Evolutionary conservation across 2,888 invertebrate genomes (phyloP).

Genomic region (Synanthedon andrenaeformis): DNA sequence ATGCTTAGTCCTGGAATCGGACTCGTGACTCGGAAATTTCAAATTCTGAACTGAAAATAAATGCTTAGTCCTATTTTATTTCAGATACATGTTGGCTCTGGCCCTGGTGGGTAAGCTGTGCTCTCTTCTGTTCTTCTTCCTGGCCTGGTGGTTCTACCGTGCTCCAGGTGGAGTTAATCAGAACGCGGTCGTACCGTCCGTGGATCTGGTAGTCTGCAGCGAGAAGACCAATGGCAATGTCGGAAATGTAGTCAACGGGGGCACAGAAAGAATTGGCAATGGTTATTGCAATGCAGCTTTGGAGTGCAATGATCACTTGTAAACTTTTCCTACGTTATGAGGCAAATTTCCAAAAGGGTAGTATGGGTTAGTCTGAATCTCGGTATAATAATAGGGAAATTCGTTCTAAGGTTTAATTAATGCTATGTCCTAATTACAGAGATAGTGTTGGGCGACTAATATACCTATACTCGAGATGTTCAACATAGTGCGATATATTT

Average conservation of each 20-base stretch:
- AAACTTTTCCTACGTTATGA: conserved; percentile 5
- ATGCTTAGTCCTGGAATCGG: too few species aligned
- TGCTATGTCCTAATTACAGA: too few species aligned
- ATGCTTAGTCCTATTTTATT: conserved; percentile 5
- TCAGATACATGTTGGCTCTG: conserved; percentile 79
- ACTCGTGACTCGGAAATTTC: too few species aligned
- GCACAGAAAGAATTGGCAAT: conserved; percentile 17
- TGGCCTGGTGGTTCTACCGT: conserved; percentile 82
- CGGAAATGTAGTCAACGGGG: conserved; percentile 10
- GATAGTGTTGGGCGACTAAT: too few species aligned
- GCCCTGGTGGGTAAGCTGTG: conserved; percentile 78
- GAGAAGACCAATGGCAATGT: conserved; percentile 39
- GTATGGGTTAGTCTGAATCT: too few species aligned
- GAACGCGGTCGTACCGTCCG: conserved; percentile 46
- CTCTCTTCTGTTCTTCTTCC: conserved; percentile 78
- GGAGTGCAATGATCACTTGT: conserved; percentile 59
- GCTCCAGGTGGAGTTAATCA: conserved; percentile 65
- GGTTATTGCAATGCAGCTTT: conserved; percentile 58
- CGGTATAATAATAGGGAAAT: too few species aligned
- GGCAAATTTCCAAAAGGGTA: too few species aligned
- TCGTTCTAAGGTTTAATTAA: too few species aligned
- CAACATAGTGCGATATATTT: too few species aligned
- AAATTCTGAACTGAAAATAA: too few species aligned
- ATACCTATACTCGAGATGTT: too few species aligned
- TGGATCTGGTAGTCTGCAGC: conserved; percentile 37